Conservation (phyloP, 2,888 invertebrate species). For the Empis livida region DNA sequence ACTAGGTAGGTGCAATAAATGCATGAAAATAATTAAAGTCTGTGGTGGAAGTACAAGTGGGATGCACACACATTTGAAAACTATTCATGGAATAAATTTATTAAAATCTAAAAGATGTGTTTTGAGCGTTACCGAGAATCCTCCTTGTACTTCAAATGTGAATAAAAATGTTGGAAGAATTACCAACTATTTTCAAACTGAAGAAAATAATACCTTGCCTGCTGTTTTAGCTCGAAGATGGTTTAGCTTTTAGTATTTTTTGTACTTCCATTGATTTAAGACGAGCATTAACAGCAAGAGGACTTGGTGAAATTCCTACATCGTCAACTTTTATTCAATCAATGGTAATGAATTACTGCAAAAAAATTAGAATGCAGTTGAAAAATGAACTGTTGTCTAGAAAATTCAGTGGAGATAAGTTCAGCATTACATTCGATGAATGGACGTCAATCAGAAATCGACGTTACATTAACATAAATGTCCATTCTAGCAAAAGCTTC, state of each 20-base stretch:
- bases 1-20: neutral
- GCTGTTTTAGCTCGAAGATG: constrained; percentile 2
- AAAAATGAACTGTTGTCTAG: neutral
- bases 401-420: neutral
- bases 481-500: neutral
- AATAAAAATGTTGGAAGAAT: neutral
- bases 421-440: too few relatives aligned
- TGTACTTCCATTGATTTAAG: constrained; percentile 1
- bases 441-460: neutral
- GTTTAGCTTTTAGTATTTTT: constrained; percentile 4
- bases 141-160: neutral
- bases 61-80: too few relatives aligned
- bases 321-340: neutral
- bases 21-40: neutral
- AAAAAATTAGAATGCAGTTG: neutral
- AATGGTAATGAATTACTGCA: neutral
- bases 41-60: neutral
- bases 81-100: too few relatives aligned
- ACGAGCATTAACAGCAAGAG: too few relatives aligned
- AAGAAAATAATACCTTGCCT: neutral
- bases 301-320: constrained; percentile 1
- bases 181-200: neutral
- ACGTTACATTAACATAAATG: neutral
- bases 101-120: too few relatives aligned
- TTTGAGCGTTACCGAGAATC: neutral